phyloP scores from a whole-genome alignment of 1,140 invertebrate genomes.

The Muscidifurax raptorellus region DNA sequence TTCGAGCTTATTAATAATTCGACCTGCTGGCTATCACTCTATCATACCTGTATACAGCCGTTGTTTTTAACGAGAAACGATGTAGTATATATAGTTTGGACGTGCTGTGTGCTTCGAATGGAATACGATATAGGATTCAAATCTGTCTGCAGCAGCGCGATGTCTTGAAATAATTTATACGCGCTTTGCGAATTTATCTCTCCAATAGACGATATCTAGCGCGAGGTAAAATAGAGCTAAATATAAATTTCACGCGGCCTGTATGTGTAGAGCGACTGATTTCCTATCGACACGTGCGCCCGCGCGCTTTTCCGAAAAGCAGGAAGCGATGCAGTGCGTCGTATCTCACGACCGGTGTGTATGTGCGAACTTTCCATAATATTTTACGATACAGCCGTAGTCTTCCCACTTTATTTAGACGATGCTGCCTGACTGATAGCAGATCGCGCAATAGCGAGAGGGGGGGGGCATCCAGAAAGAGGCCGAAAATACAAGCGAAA shows the following conservation, averaged over 20 bases:
- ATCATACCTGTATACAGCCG: too few species aligned
- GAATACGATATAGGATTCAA: too few species aligned
- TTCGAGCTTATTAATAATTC: too few species aligned
- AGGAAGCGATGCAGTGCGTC: not conserved
- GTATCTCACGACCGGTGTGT: not conserved
- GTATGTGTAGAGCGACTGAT: not conserved
- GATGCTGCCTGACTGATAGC: constrained; percentile 8
- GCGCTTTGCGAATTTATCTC: not conserved
- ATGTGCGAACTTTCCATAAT: not conserved
- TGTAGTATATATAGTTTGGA: too few species aligned
- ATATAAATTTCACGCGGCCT: not conserved
- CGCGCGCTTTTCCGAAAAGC: not conserved
- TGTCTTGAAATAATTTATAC: not conserved
- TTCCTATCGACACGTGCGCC: not conserved
- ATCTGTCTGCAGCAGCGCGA: not conserved
- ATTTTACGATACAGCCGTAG: constrained; percentile 19
- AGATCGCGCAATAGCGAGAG: not conserved
- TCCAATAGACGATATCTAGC: not conserved
- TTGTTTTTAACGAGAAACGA: too few species aligned
- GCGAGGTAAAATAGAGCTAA: not conserved
- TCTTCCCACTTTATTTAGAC: not conserved
- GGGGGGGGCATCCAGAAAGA: not conserved
- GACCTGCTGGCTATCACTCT: too few species aligned
- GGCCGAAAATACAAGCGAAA: not conserved
- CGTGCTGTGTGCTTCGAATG: too few species aligned